A percentile compares a stretch with the other conserved stretches of the same genome.
phyloP scores from a whole-genome alignment of 2,113 vertebrate genomes.

The Canis aureus region DNA sequence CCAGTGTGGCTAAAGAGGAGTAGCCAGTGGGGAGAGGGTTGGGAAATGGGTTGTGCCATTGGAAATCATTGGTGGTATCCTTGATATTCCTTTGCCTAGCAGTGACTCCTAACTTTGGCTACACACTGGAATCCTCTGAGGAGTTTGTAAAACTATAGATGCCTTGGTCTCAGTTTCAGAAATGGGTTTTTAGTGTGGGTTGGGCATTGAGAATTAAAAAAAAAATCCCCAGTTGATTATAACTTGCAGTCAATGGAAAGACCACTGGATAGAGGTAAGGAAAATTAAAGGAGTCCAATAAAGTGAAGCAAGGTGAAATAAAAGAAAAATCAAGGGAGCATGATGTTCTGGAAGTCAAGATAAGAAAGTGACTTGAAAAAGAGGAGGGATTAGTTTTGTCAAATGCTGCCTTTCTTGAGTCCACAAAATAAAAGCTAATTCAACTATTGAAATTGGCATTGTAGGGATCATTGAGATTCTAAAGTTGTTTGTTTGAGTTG shows the following conservation, averaged over 20 bases:
- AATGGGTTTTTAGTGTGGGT: not conserved
- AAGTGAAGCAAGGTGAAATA: not conserved
- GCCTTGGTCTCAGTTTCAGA: not conserved
- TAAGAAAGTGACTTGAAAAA: not conserved
- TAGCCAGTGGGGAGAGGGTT: not conserved
- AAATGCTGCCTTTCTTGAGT: not conserved
- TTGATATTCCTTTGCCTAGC: not conserved
- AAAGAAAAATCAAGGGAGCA: not conserved
- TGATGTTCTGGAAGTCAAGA: not conserved
- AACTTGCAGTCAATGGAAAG: not conserved
- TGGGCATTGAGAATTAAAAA: not conserved
- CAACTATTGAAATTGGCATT: not conserved
- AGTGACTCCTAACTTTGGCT: not conserved
- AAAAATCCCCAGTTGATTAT: not conserved
- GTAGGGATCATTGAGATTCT: not conserved
- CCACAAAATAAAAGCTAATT: not conserved
- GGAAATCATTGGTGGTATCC: not conserved
- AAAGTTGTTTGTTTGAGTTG: not conserved
- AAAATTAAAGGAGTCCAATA: too few species aligned
- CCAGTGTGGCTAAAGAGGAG: not conserved
- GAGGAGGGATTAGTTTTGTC: not conserved
- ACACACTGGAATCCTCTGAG: not conserved
- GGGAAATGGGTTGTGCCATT: too few species aligned
- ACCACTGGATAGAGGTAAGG: not conserved
- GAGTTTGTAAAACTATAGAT: not conserved